Conservation (phyloP, 2,113 vertebrate genomes). For the Petrocephalus zakoni region DNA sequence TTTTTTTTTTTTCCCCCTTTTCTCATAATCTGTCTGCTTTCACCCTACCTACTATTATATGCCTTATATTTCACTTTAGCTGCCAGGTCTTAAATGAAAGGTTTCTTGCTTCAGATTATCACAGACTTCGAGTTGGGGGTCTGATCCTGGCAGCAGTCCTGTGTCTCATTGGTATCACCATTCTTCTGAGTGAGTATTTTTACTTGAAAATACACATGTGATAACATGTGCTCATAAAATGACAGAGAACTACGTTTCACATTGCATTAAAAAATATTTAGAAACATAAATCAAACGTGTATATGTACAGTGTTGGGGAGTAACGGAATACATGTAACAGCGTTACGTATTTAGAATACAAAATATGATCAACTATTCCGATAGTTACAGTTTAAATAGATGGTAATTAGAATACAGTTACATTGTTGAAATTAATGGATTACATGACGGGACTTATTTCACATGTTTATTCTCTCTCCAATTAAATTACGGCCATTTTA, state of each 20-base stretch:
- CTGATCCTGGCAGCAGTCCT: slow-evolving; percentile 72
- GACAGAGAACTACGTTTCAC: neutral
- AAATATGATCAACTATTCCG: no score
- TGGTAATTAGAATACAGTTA: no score
- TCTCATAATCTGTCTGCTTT: neutral
- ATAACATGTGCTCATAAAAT: neutral
- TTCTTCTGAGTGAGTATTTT: slow-evolving; percentile 74
- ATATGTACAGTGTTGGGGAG: no score
- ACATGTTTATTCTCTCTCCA: no score
- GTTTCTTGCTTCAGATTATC: slow-evolving; percentile 61
- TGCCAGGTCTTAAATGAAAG: neutral
- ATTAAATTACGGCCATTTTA: no score
- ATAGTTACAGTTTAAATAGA: no score
- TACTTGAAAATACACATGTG: neutral
- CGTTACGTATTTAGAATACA: no score
- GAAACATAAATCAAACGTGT: neutral
- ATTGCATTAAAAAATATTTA: neutral
- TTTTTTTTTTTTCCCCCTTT: neutral
- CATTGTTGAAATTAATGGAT: no score
- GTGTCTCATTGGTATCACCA: slow-evolving; percentile 73
- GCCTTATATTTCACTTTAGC: neutral
- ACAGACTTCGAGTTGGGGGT: slow-evolving; percentile 70
- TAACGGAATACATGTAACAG: no score
- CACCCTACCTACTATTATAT: neutral
- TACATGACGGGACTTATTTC: no score